Base-by-base conservation (phyloP, 2,797 vertebrate species). In the Loriculus beryllinus region DNA sequence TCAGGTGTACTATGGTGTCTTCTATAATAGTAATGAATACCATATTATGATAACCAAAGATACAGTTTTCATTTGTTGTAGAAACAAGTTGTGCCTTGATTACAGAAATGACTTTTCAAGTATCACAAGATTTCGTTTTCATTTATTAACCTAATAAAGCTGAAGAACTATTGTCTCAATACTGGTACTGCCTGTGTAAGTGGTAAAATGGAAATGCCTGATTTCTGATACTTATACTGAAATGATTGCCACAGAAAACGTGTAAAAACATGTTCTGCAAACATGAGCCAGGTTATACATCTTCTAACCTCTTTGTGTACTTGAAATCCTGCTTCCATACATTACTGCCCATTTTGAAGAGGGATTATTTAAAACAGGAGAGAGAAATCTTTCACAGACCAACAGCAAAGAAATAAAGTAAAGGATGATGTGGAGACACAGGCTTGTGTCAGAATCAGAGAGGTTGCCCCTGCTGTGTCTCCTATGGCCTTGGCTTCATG, bases 391-490 rank as follows among this genome's bases (percentile, higher is more conserved):
- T 84, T 80, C 39, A 29, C 40, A 21, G 35, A 48, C 25, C 37
- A 76, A 37, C 8, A 72, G 14, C 10, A 67, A 70, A 77, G 33
- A 77, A 72, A 64, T 64, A 47, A 51, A 77, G 35, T 42, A n/a
- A 71, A 86, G 37, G 23, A 21, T 57, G 29, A 56, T 14, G 15
- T 90, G 15, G 19, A 91, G 28, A 26, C 18, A 5, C 48, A 60
- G 56, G 19, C 26, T 82, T 9, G 5, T 47, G 56, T 68, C 29
- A 68, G 16, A 87, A 60, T 6, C 18, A 3, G 51, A 72, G 35
- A 51, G 42, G 52, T 42, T 82, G 14, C 1, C 26, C 6, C 1
- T 4, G 0, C 10, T 2, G 2, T 12, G 4, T 83, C 57, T 86
- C 29, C 33, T 25, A n/a, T 2, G 8, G 20, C n/a, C 82, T 35